These are phyloP conservation scores for Saccopteryx leptura DNA, from an alignment of 2,113 vertebrate genomes.

Conservation along the genomic window DNA sequence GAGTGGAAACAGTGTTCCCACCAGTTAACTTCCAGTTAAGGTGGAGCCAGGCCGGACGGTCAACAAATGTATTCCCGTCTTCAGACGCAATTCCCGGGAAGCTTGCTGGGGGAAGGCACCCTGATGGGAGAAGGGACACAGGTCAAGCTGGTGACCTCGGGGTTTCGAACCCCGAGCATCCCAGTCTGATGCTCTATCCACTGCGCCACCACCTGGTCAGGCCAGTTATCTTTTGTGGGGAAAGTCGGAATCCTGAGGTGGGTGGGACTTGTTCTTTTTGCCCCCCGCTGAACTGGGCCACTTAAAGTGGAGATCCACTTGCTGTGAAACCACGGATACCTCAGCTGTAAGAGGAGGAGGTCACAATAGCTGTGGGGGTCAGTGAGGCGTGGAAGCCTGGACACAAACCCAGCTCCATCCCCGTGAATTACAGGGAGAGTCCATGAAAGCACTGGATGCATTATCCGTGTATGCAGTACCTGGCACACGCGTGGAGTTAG, in stretches of 20 bases:
- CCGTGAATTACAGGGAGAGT: neutral
- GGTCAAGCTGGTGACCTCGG: too few relatives aligned
- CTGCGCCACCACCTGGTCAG: too few relatives aligned
- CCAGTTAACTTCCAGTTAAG: constrained; percentile 47
- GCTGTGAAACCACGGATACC: neutral
- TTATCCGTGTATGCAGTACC: accelerated
- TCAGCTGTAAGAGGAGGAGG: neutral
- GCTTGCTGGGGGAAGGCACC: neutral
- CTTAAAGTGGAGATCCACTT: neutral
- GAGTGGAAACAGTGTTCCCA: neutral
- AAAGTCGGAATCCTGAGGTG: neutral
- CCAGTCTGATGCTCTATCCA: too few relatives aligned
- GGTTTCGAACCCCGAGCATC: too few relatives aligned
- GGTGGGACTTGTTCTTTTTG: neutral
- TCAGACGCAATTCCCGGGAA: constrained; percentile 63
- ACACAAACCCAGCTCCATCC: neutral
- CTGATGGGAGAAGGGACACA: neutral
- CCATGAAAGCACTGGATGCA: neutral
- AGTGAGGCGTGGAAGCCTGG: neutral
- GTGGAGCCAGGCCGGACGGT: constrained; percentile 35
- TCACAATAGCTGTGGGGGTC: neutral
- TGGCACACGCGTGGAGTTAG: neutral
- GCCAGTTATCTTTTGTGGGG: neutral
- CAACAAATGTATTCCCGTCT: constrained; percentile 61
- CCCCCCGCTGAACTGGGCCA: too few relatives aligned